Base-by-base conservation (phyloP, 2,888 invertebrate species). In the Amiota mariae region DNA sequence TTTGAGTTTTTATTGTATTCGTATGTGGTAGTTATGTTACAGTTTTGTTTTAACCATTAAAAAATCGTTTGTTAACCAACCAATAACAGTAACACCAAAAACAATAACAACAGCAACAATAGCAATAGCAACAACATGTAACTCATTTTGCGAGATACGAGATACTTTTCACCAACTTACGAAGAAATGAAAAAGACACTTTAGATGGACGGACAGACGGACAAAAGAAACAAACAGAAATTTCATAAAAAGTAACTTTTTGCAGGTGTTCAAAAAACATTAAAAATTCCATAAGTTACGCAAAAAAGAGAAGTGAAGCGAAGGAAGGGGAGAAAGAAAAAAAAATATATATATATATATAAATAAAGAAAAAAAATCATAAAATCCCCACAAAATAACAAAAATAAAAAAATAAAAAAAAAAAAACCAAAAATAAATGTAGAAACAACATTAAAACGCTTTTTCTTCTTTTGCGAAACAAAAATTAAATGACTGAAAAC, bases 231-330 rank as follows among this genome's bases (percentile, higher is more conserved):
- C 75, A 59, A 59, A 18, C 11, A 77, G 66, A 66, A 47, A 20
- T 77, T 73, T 79, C 80, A 78, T 85, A 81, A 78, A 82, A 79
- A 76, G 82, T 84, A 84, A 80, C 80, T 82, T 80, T 82, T 83
- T 82, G 85, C 83, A 83, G 83, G 83, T 83, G 83, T 83, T 85
- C 83, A 79, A 84, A 68, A 83, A 78, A 85, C 83, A 84, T 84
- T 85, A 85, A 84, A 68, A 84, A 85, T 84, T 84, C 85, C 85
- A 82, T 81, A 68, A 68, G 67, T 68, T 63, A 36, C 36, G 63
- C 36, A 24, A 46, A 24, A 59, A 24, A 12, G 20, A 20, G 15
- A 18, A 59, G 18, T 18, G 59, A n/a, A 54, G 54, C 2, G 59
- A 59, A 59, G 59, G 20, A 59, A 59, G 10, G 13, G 54, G n/a